Evolutionary conservation across 2,888 invertebrate species (phyloP), one percentile per base, ranked within the genome.

Genomic region (Hanleya hanleyi): DNA sequence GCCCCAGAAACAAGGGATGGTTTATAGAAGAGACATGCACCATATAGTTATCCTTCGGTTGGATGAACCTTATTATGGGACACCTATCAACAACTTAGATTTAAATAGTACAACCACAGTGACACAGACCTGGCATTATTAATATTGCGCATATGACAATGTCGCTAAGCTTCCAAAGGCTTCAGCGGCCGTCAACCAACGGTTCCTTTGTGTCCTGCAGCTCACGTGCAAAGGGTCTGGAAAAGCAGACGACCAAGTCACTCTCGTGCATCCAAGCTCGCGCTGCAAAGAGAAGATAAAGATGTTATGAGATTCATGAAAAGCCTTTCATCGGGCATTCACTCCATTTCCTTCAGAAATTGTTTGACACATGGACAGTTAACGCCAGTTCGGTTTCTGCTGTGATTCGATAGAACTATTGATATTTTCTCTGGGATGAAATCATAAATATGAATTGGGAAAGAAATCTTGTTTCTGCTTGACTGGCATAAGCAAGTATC

Each of bases 231-330:
- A 57, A 57, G 22, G 22, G 22, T 57, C 22, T 22, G 22, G 22
- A 47, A 22, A 22, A 47, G 47, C 47, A 47, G 47, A 47, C 47
- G 47, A 47, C 47, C n/a, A 47, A 18, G 47, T 47, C 47, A 47
- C 47, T 47, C 47, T n/a, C 22, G 47, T 47, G 47, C 22, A 47
- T 47, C 47, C 47, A 15, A 4, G 57, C 29, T 22, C 32, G 12
- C 57, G 26, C 57, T 57, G 57, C 57, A 26, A 57, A 57, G 2
- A 22, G 57, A 57, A 57, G 57, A 57, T 57, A 57, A 57, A 57
- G 57, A 57, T 57, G 57, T 57, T 1, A 32, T 57, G 15, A 57
- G 29, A 26, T 32, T 57, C 12, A 32, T n/a, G 29, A 29, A 32
- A 29, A 1, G 57, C 22, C 3, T 57, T 57, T 57, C 57, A 57